Evolutionary conservation across 2,113 vertebrate genomes (phyloP).

Genomic region (Platysternon megacephalum): DNA sequence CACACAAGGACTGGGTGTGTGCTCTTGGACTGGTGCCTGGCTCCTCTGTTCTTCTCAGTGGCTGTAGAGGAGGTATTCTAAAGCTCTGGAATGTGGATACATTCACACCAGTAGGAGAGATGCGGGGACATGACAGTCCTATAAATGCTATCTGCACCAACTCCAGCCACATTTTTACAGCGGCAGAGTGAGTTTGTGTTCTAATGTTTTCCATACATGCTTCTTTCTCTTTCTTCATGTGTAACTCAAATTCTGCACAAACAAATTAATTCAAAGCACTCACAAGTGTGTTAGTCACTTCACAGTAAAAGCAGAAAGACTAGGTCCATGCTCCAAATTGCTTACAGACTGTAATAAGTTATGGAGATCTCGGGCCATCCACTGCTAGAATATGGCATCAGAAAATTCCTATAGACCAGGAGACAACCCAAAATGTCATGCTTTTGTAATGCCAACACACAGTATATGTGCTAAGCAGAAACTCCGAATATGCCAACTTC

Average conservation of each 20-base stretch:
- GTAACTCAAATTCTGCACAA: neutral
- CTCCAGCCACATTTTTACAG: conserved; percentile 92
- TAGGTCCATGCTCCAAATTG: neutral
- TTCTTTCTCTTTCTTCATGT: neutral
- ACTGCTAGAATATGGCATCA: neutral
- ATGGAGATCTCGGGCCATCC: neutral
- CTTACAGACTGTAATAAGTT: neutral
- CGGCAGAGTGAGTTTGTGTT: conserved; percentile 90
- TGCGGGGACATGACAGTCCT: conserved; percentile 92
- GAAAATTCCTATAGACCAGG: neutral
- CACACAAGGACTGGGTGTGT: conserved; percentile 92
- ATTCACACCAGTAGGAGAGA: conserved; percentile 84
- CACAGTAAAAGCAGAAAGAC: neutral
- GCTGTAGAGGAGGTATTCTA: conserved; percentile 91
- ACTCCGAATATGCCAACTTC: neutral
- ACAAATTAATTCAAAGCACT: neutral
- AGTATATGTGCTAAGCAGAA: neutral
- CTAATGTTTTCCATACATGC: neutral
- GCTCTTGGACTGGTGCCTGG: conserved; percentile 88
- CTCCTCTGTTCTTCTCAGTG: conserved; percentile 84
- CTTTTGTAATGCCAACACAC: neutral
- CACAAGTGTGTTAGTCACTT: neutral
- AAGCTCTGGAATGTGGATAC: conserved; percentile 92
- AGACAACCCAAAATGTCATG: neutral
- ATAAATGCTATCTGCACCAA: conserved; percentile 94